These are phyloP conservation scores for Drosophila guanche DNA, from an alignment of 1,140 invertebrate genomes.

Conservation along the genomic window DNA sequence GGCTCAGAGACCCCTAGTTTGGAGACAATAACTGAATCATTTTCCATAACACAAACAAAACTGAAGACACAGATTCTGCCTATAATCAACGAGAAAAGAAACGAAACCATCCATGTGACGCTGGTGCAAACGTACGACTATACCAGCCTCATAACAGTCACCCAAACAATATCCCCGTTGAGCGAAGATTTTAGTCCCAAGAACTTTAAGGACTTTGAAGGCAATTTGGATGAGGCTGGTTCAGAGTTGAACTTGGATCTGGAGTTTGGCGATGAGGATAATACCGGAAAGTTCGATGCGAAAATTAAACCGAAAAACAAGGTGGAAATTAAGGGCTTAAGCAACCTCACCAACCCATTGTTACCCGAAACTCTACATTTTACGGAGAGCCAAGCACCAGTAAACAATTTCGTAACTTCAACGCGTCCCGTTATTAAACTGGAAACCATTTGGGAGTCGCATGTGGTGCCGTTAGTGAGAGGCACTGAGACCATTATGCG, in stretches of 20 bases:
- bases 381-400: constrained; percentile 17
- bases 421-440: constrained; percentile 90
- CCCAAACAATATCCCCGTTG: constrained; percentile 93
- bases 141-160: constrained; percentile 92
- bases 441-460: constrained; percentile 92
- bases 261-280: constrained; percentile 91
- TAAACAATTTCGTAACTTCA: constrained; percentile 87
- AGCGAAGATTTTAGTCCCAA: constrained; percentile 87
- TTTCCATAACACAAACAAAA: constrained; percentile 93
- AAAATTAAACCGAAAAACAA: constrained; percentile 73
- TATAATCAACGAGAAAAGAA: constrained; percentile 87
- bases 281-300: constrained; percentile 87
- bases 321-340: constrained; percentile 33
- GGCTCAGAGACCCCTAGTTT: constrained; percentile 91
- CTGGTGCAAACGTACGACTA: constrained; percentile 94
- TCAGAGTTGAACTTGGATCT: constrained; percentile 93
- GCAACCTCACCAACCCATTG: constrained; percentile 33
- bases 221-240: constrained; percentile 92
- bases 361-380: constrained; percentile 24
- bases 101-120: constrained; percentile 90
- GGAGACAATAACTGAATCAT: constrained; percentile 94
- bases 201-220: constrained; percentile 94
- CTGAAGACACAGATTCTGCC: constrained; percentile 94
- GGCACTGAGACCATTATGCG: constrained; percentile 89
- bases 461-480: constrained; percentile 90